Conservation (phyloP, 23 tunicate species). For the Ciona savignyi region DNA sequence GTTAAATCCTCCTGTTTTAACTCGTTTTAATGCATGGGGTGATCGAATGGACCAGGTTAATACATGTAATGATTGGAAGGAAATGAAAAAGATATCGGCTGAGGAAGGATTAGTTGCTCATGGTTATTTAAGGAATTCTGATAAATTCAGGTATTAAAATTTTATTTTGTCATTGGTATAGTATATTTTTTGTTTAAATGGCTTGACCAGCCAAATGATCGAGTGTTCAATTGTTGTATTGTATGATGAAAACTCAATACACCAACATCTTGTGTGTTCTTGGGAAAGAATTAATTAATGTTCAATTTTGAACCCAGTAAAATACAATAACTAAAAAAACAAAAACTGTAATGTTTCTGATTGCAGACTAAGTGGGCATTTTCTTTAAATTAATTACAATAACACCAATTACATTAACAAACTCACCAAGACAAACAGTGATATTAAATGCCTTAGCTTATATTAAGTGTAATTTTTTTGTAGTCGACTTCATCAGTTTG, state of each 20-base stretch:
- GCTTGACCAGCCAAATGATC: too few species aligned
- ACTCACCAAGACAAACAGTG: too few species aligned
- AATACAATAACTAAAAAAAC: neutral
- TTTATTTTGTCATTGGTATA: neutral
- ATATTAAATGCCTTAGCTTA: too few species aligned
- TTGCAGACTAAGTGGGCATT: neutral
- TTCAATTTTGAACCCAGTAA: neutral
- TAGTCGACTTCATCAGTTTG: conserved; percentile 82
- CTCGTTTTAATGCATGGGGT: conserved; percentile 92
- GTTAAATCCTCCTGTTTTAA: conserved; percentile 55
- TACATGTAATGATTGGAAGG: conserved; percentile 76
- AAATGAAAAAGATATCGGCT: conserved; percentile 76
- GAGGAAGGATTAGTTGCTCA: conserved; percentile 80
- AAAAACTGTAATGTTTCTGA: neutral
- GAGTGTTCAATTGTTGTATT: too few species aligned
- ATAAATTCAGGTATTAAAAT: conserved; percentile 46
- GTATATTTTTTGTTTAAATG: too few species aligned
- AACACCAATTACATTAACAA: too few species aligned
- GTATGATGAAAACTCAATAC: too few species aligned
- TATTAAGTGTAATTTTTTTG: too few species aligned
- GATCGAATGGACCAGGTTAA: conserved; percentile 66
- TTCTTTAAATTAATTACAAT: too few species aligned
- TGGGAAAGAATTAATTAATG: too few species aligned
- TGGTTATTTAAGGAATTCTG: conserved; percentile 79
- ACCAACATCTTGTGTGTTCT: too few species aligned